Conservation (phyloP, 2,113 vertebrate genomes). For the Plectropomus leopardus region DNA sequence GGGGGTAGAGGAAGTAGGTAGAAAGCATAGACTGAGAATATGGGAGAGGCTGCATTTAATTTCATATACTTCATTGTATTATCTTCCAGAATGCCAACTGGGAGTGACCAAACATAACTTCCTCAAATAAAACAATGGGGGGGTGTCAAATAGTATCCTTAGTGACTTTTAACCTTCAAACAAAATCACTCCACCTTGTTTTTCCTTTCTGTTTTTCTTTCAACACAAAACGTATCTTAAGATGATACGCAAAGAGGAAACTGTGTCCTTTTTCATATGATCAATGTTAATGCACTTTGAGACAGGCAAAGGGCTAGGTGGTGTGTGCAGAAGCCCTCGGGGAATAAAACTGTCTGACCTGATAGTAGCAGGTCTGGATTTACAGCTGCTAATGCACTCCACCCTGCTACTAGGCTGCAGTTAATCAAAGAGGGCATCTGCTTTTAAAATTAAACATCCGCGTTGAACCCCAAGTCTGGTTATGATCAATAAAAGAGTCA, state of each 20-base stretch:
- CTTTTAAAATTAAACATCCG: constrained; percentile 14
- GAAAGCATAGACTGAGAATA: constrained; percentile 20
- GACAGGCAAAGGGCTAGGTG: constrained; percentile 30
- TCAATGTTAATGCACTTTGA: constrained; percentile 67
- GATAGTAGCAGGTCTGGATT: constrained; percentile 33
- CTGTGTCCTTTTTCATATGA: constrained; percentile 47
- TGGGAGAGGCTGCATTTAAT: constrained; percentile 40
- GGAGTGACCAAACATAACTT: background rate
- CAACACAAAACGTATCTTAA: constrained; percentile 7
- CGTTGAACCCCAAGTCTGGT: background rate
- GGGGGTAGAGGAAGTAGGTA: constrained; percentile 11
- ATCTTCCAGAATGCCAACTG: background rate
- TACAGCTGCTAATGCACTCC: constrained; percentile 42
- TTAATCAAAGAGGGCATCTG: constrained; percentile 17
- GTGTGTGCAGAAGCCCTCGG: constrained; percentile 18
- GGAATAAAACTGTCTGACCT: constrained; percentile 32
- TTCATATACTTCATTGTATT: constrained; percentile 6
- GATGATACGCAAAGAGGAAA: constrained; percentile 14
- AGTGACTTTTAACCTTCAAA: constrained; percentile 19
- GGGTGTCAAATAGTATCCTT: constrained; percentile 4
- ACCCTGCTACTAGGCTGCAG: background rate
- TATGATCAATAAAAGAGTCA: constrained; percentile 10
- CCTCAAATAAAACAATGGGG: too few species aligned
- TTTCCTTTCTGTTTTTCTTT: background rate
- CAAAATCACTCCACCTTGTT: background rate